phyloP scores from a whole-genome alignment of 2,797 vertebrate species.

The Poecilia gillii region DNA sequence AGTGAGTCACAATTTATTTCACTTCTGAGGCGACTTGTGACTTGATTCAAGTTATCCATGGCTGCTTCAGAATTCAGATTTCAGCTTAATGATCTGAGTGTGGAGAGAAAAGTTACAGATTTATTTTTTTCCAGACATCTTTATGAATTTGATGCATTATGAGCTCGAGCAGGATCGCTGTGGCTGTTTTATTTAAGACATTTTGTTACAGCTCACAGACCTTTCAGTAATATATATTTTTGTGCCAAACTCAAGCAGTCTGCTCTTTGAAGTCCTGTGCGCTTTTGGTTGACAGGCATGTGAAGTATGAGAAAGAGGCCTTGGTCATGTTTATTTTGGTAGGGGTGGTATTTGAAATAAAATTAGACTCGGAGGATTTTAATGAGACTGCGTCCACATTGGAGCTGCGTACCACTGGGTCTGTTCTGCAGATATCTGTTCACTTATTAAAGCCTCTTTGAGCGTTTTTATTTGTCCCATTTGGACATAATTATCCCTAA shows the following conservation, averaged over 20 bases:
- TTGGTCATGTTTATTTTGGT: constrained; percentile 60
- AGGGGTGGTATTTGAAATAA: constrained; percentile 54
- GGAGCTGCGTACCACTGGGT: constrained; percentile 37
- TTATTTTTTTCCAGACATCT: constrained; percentile 26
- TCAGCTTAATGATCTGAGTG: constrained; percentile 36
- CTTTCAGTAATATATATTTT: constrained; percentile 22
- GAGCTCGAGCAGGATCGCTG: constrained; percentile 27
- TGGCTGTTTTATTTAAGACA: constrained; percentile 29
- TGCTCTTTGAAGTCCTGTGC: constrained; percentile 38
- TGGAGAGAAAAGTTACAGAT: constrained; percentile 20
- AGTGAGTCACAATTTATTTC: constrained; percentile 39
- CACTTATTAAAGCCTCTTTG: constrained; percentile 38
- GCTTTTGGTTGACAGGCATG: constrained; percentile 44
- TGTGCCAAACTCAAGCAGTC: constrained; percentile 10
- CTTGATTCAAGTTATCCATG: constrained; percentile 25
- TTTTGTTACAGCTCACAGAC: constrained; percentile 31
- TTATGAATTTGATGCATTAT: constrained; percentile 37
- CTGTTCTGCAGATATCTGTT: constrained; percentile 35
- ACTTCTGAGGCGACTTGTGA: constrained; percentile 27
- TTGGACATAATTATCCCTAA: constrained; percentile 25
- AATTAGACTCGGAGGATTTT: constrained; percentile 59
- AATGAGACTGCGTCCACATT: constrained; percentile 46
- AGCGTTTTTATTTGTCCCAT: constrained; percentile 44
- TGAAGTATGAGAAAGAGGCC: constrained; percentile 41
- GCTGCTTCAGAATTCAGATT: constrained; percentile 38